phyloP scores from a whole-genome alignment of 2,888 invertebrate species.

The Xestoiulus laeticollis region DNA sequence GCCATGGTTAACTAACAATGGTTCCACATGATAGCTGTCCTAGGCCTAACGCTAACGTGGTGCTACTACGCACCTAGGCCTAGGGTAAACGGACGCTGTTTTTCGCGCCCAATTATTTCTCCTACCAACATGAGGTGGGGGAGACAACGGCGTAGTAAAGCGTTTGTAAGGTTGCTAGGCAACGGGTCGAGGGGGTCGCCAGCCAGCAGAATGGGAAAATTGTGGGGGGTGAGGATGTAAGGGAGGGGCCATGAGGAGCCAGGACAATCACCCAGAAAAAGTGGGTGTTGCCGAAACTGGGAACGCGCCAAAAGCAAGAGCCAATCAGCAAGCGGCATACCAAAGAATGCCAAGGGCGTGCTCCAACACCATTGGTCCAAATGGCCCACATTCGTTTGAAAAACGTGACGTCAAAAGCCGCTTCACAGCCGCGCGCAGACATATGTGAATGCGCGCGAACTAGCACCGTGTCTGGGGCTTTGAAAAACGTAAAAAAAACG shows the following conservation, averaged over 20 bases:
- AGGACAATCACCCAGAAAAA: background rate
- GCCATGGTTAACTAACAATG: background rate
- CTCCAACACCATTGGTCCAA: background rate
- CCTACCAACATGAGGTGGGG: background rate
- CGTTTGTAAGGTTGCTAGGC: background rate
- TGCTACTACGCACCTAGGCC: background rate
- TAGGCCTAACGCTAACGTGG: background rate
- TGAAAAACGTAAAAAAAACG: background rate
- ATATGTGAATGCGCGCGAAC: background rate
- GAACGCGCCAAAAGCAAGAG: too few relatives aligned
- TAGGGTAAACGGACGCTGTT: background rate
- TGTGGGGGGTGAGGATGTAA: background rate
- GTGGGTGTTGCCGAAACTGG: background rate
- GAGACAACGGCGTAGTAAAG: background rate
- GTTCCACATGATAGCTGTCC: background rate
- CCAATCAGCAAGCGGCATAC: too few relatives aligned
- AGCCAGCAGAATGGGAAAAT: background rate
- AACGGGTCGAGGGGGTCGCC: background rate
- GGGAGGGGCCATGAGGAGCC: background rate
- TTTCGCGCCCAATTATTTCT: background rate
- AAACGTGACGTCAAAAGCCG: background rate
- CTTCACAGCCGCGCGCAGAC: background rate
- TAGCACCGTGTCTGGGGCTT: background rate
- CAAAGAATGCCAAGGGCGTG: background rate
- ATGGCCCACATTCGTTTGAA: background rate